Percentiles rank a stretch among this genome's conserved stretches.
Conservation (phyloP, 2,797 vertebrate genomes). For the Oryzias dopingdopingensis region DNA sequence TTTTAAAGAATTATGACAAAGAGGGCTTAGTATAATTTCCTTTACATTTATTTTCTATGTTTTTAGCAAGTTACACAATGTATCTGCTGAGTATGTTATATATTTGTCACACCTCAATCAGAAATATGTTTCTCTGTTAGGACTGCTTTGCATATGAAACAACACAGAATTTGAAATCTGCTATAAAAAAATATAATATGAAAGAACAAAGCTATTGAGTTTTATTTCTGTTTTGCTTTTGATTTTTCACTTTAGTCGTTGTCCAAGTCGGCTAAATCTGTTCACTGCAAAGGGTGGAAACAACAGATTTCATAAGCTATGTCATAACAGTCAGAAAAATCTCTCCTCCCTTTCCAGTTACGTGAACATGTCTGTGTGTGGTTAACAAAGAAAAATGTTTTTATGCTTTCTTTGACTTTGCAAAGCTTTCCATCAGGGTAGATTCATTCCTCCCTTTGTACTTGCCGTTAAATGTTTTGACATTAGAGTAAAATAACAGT, state of each 20-base stretch:
- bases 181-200: too few relatives aligned
- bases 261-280: conserved; percentile 17
- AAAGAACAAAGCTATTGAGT: conserved; percentile 54
- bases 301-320: conserved; percentile 10
- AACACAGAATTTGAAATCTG: conserved; percentile 6
- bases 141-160: conserved; percentile 9
- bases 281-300: conserved; percentile 16
- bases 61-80: conserved; percentile 40
- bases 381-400: too few relatives aligned
- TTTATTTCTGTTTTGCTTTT: too few relatives aligned
- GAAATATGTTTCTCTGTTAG: conserved; percentile 17
- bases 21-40: conserved; percentile 3
- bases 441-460: too few relatives aligned
- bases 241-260: conserved; percentile 17
- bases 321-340: conserved; percentile 3
- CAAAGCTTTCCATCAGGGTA: too few relatives aligned
- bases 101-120: conserved; percentile 36
- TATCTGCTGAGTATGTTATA: conserved; percentile 20
- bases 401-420: conserved; percentile 1
- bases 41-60: conserved; percentile 3
- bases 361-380: too few relatives aligned
- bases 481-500: too few relatives aligned
- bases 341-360: background rate
- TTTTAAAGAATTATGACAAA: conserved; percentile 1
- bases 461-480: too few relatives aligned